Evolutionary conservation across 1,140 invertebrate genomes (phyloP).

Genomic region (Trialeurodes vaporariorum): DNA sequence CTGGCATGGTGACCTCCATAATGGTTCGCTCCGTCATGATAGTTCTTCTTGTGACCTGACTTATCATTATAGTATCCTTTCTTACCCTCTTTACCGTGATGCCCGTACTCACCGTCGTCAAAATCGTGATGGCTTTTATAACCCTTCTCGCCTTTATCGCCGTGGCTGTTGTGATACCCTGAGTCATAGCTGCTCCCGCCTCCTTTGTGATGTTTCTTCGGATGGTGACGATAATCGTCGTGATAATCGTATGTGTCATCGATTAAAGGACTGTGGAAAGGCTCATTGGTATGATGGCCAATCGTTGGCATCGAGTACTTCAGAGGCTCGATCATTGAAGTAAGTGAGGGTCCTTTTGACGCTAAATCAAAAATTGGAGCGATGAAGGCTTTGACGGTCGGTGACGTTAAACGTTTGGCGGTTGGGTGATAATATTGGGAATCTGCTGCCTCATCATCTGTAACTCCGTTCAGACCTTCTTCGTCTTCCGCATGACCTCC

Average conservation of each 20-base stretch:
- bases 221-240: conserved; percentile 5
- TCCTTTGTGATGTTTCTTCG: conserved; percentile 26
- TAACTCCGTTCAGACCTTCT: too few relatives aligned
- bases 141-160: conserved; percentile 42
- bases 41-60: conserved; percentile 20
- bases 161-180: conserved; percentile 38
- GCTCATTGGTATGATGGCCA: not conserved
- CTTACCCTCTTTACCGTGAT: conserved; percentile 23
- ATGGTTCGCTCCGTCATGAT: conserved; percentile 22
- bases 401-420: not conserved
- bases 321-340: not conserved
- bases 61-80: conserved; percentile 21
- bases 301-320: not conserved
- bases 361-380: not conserved
- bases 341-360: not conserved
- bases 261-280: conserved; percentile 11
- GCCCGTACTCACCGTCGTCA: conserved; percentile 27
- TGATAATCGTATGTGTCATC: conserved; percentile 5
- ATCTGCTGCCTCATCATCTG: not conserved
- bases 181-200: conserved; percentile 36
- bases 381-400: not conserved
- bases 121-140: conserved; percentile 39
- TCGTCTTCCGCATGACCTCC: too few relatives aligned
- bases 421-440: not conserved
- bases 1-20: conserved; percentile 35